Base-by-base conservation (phyloP, 2,888 invertebrate species). In the Nomada lathburiana region DNA sequence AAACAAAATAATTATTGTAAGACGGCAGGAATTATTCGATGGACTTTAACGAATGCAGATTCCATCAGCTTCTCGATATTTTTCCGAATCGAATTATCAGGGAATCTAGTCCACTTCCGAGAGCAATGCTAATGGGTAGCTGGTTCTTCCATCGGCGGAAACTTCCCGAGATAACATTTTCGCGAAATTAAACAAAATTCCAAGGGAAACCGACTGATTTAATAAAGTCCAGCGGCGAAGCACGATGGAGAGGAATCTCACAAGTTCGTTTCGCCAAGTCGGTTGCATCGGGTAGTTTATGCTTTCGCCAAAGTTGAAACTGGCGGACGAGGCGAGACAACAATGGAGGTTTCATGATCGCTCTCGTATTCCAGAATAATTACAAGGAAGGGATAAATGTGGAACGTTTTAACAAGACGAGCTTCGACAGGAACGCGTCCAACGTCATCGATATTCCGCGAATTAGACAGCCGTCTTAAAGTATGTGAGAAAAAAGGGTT, bases 141-240 rank as follows among this genome's bases (percentile, higher is more conserved):
- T 63, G 18, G 57, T 23, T 59, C 64, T 16, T 36, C 57, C 7
- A 9, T 20, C 20, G 26, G 9, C n/a, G 53, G 26, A 13, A 53
- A 53, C 44, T 55, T 53, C 20, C 42, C 42, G n/a, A 67, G 68
- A 69, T 57, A 71, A 67, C 55, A 62, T 72, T 67, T 67, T 42
- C 53, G 42, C 13, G 67, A 76, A 71, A 82, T 76, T 71, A 75
- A 81, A 70, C 81, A 36, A 71, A 72, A 80, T 80, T 70, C 63
- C 64, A 23, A 23, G 36, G 44, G 64, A 36, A 71, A 81, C 59
- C 9, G 69, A 47, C 13, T 63, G 62, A 71, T 81, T 81, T 63
- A 82, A 82, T 82, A 71, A 82, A 82, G 76, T 68, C 23, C 67
- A 44, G 23, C 52, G 64, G 36, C 36, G 64, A 20, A 71, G 53